phyloP scores from a whole-genome alignment of 2,888 invertebrate genomes.

The Parochlus steinenii region DNA sequence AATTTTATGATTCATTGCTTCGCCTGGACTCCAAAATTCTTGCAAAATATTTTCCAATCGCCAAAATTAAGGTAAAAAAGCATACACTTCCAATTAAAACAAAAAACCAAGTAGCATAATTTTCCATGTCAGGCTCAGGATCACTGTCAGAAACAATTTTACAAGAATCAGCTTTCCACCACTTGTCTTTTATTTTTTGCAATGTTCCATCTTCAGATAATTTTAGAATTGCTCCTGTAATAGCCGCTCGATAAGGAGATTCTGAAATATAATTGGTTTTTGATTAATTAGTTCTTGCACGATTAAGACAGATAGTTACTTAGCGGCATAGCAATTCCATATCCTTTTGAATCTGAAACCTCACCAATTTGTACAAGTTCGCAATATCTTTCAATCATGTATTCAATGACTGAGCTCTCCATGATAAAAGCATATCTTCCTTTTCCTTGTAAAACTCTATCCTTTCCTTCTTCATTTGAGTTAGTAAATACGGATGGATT shows the following conservation, averaged over 20 bases:
- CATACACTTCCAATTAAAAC: no score
- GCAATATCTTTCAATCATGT: conserved; percentile 66
- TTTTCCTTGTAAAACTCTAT: conserved; percentile 55
- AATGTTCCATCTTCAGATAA: conserved; percentile 79
- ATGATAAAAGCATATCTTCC: conserved; percentile 84
- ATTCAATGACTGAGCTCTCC: conserved; percentile 91
- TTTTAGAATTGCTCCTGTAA: conserved; percentile 76
- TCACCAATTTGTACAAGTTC: conserved; percentile 63
- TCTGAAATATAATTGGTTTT: no score
- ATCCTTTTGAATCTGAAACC: conserved; percentile 77
- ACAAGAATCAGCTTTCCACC: conserved; percentile 90
- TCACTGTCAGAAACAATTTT: no score
- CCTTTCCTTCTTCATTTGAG: conserved; percentile 68
- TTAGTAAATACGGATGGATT: conserved; percentile 66
- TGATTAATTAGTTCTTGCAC: no score
- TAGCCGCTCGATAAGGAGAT: conserved; percentile 56
- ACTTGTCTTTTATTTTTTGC: conserved; percentile 65
- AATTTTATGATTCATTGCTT: no score
- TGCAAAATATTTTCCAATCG: no score
- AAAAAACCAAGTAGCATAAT: no score
- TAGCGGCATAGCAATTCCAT: conserved; percentile 81
- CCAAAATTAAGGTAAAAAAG: no score
- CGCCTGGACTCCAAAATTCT: no score
- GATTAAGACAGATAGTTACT: conserved; percentile 46
- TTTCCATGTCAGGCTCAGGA: no score